Base-by-base conservation (phyloP, 1,140 invertebrate species). In the Nasonia giraulti region DNA sequence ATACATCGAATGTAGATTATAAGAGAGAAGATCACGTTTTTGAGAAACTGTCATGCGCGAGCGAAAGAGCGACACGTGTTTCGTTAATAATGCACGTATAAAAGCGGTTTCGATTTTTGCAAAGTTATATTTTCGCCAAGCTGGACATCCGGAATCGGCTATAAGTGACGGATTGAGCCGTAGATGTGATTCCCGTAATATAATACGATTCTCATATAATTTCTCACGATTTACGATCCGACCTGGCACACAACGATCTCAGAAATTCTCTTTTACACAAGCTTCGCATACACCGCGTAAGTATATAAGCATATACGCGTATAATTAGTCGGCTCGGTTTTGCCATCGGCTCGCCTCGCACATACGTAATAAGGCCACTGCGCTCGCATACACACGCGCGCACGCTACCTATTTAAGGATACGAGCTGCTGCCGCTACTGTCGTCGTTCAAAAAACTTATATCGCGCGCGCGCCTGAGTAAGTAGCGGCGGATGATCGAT, bases 401-500 rank as follows among this genome's bases (percentile, higher is more conserved):
- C 37, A 1, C 50, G 55, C 23, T 82, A 84, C 86, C 86, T 83
- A 82, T 85, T 87, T 86, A 85, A 86, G 79, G 80, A 50, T 55
- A 40, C 55, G 55, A n/a, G 55, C 55, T 62, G 55, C 47, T 17
- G 40, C 40, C 1, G 10, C 10, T 44, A 44, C 40, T 37, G 33
- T 37, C 40, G 40, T 44, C 66, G 79, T 87, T 85, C 88, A 87
- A 91, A 90, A 90, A 91, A 91, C 85, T 76, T 40, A 76, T 66
- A 76, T 62, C 66, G 66, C 81, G 47, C 66, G 66, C 81, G 47
- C 68, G 71, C 79, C 31, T 62, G 23, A 31, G 27, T 10, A 14
- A 78, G 55, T 68, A 75, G 69, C 82, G 80, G 84, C 85, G 88
- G 86, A 91, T 91, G 91, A 91, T 91, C 89, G 90, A 91, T 91